phyloP scores from a whole-genome alignment of 2,113 vertebrate species.

The Sinocyclocheilus anshuiensis region DNA sequence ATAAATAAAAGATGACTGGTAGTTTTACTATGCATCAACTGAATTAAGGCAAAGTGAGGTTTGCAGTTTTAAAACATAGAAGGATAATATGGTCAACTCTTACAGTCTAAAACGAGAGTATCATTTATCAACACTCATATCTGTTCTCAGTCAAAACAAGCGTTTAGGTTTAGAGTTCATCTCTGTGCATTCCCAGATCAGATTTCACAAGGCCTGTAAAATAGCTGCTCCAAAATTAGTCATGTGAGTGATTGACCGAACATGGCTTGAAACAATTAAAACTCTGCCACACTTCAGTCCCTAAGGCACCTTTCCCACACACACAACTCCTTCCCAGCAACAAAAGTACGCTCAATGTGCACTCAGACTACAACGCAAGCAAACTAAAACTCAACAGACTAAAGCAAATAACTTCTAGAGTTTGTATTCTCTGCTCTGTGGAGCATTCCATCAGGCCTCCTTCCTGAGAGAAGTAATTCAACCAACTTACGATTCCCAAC shows the following conservation, averaged over 20 bases:
- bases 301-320: background rate
- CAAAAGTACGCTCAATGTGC: background rate
- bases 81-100: background rate
- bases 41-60: conserved; percentile 39
- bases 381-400: background rate
- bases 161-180: background rate
- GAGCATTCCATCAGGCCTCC: background rate
- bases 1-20: conserved; percentile 40
- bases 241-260: background rate
- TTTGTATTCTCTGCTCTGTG: background rate
- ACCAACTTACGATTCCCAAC: conserved; percentile 13
- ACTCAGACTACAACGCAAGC: background rate
- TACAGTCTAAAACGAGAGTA: background rate
- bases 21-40: conserved; percentile 37
- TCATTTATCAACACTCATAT: background rate
- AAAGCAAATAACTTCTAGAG: background rate
- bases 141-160: background rate
- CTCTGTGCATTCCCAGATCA: conserved; percentile 34
- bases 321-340: background rate
- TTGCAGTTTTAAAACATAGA: conserved; percentile 39
- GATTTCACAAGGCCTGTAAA: conserved; percentile 40
- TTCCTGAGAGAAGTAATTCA: background rate
- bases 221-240: background rate
- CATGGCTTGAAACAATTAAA: conserved; percentile 10
- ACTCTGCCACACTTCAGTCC: background rate